Evolutionary conservation across 35 echinoderm and acorn worm genomes (phyloP), one percentile per base, ranked within the genome.

Genomic region (Ophioderma brevispina): DNA sequence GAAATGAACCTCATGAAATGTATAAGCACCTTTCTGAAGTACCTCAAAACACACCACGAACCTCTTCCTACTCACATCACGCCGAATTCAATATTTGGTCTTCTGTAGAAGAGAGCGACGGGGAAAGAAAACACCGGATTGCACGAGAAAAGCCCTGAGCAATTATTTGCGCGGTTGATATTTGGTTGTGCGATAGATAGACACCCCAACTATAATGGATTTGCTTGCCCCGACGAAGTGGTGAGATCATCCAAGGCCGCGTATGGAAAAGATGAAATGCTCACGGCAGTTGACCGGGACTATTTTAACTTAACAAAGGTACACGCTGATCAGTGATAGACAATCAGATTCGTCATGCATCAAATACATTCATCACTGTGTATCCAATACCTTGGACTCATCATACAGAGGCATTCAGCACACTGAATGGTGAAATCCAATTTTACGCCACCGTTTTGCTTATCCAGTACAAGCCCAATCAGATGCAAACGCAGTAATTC

Each of bases 1-100:
- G n/a, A 13, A 25, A 25, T 25, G 15, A 18, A 70, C 6, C 2
- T 25, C 4, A 70, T 25, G 23, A 70, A 30, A 70, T 70, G n/a
- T 25, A 25, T 25, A 18, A 4, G 46, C 8, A 8, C n/a, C n/a
- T 25, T 18, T 70, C 1, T 25, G 59, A 25, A 25, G 59, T 25
- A 70, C 59, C 15, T 25, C 28, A 70, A 70, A 70, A 46, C 41
- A 46, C 41, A 46, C 41, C 41, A 46, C 41, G 59, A 25, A 70
- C 59, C 59, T 70, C 59, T 70, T 70, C 59, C 59, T 70, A 30
- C 59, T 70, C 59, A 70, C 59, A 70, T 70, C 15, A 70, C 59
- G 59, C 59, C 59, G 59, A 70, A 70, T 70, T 70, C 59, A 70
- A 70, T 70, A 70, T 70, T 70, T 70, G 59, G 59, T 70, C n/a